Evolutionary conservation across 2,113 vertebrate genomes (phyloP).

Genomic region (Anguilla japonica): DNA sequence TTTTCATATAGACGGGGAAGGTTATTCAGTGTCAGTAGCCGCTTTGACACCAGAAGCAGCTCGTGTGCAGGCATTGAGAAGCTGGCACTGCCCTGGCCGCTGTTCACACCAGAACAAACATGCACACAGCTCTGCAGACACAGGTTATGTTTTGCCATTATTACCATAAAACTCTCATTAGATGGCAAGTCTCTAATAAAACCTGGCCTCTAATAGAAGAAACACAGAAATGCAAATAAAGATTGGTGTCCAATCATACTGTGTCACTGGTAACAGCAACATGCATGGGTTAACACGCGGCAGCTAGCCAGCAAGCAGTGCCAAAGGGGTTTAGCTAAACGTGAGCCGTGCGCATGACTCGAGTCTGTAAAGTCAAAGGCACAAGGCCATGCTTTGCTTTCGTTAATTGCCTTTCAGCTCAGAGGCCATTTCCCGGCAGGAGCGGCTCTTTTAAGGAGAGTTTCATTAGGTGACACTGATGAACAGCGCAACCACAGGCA

Average conservation of each 20-base stretch:
- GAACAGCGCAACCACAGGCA: background rate
- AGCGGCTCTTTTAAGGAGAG: background rate
- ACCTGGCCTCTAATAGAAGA: no score
- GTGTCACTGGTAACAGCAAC: no score
- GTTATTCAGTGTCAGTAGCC: slow-evolving; percentile 1
- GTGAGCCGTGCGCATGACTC: background rate
- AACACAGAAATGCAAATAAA: no score
- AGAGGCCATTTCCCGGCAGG: background rate
- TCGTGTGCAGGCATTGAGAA: background rate
- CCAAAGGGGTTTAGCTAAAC: slow-evolving; percentile 13
- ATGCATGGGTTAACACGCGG: no score
- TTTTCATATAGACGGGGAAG: slow-evolving; percentile 5
- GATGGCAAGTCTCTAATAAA: no score
- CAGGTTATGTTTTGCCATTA: no score
- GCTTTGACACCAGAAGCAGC: background rate
- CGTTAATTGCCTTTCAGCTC: slow-evolving; percentile 9
- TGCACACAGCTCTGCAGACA: no score
- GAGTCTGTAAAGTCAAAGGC: no score
- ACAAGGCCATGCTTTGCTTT: background rate
- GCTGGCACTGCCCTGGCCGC: background rate
- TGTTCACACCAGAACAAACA: no score
- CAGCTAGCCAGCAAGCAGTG: no score
- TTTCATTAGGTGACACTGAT: background rate
- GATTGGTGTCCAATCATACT: no score
- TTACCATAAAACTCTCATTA: no score